These are phyloP conservation scores for Gambelia wislizenii DNA, from an alignment of 2,797 vertebrate species.

Conservation along the genomic window DNA sequence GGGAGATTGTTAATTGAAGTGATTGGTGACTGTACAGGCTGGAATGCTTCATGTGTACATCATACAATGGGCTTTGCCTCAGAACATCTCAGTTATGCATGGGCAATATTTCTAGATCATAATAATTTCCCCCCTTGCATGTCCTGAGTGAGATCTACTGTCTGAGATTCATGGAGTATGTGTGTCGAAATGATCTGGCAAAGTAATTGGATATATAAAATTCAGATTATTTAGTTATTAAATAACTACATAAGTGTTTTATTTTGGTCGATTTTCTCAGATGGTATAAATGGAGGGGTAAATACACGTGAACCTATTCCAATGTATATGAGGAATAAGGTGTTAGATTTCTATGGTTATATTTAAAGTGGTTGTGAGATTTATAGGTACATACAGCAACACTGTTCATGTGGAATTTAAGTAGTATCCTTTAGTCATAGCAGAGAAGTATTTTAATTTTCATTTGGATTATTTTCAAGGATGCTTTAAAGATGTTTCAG, in stretches of 20 bases:
- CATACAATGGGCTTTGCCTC: neutral
- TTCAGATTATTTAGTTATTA: conserved; percentile 46
- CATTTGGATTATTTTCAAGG: conserved; percentile 53
- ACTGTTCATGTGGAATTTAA: conserved; percentile 59
- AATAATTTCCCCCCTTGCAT: neutral
- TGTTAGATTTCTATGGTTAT: conserved; percentile 57
- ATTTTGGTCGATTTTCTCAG: conserved; percentile 70
- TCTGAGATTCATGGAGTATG: conserved; percentile 9
- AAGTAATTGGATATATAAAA: conserved; percentile 57
- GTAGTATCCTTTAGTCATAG: conserved; percentile 52
- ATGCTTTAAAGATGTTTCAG: conserved; percentile 50
- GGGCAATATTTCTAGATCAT: neutral
- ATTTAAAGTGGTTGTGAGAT: conserved; percentile 63
- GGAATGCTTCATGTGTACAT: neutral
- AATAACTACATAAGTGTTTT: conserved; percentile 55
- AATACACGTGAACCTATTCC: conserved; percentile 56
- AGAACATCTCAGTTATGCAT: neutral
- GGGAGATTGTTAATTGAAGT: neutral
- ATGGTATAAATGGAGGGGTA: conserved; percentile 63
- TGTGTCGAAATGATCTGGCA: conserved; percentile 31
- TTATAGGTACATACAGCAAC: conserved; percentile 60
- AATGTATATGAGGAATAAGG: conserved; percentile 60
- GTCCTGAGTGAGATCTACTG: neutral
- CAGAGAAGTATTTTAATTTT: conserved; percentile 55
- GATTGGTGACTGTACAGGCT: neutral